These are phyloP conservation scores for Pseudomyrmex cubaensis DNA, from an alignment of 1,140 invertebrate species.

Conservation along the genomic window DNA sequence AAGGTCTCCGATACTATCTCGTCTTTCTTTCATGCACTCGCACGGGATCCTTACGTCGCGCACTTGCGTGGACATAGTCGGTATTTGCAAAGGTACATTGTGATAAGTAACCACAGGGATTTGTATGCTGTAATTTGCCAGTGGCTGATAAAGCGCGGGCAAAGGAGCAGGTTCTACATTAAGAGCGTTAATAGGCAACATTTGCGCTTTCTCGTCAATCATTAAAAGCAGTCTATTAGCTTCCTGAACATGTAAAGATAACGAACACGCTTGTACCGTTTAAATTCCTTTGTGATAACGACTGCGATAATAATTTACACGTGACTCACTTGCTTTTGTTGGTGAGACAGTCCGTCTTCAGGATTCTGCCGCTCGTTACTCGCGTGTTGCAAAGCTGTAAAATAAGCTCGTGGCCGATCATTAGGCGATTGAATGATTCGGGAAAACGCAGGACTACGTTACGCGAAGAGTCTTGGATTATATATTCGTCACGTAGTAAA, in stretches of 20 bases:
- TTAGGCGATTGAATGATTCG: not conserved
- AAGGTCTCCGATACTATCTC: not conserved
- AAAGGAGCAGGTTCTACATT: conserved; percentile 54
- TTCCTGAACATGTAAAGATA: conserved; percentile 55
- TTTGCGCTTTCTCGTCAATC: conserved; percentile 59
- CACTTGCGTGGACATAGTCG: not conserved
- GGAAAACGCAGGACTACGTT: not conserved
- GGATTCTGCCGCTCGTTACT: not conserved
- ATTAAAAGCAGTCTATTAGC: conserved; percentile 62
- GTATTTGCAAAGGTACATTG: conserved; percentile 69
- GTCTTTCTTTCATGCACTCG: not conserved
- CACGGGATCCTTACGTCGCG: not conserved
- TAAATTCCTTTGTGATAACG: not conserved
- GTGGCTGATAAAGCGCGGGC: conserved; percentile 4
- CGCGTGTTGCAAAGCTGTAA: not conserved
- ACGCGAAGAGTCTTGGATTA: not conserved
- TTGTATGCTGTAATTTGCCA: conserved; percentile 72
- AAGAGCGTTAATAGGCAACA: conserved; percentile 41
- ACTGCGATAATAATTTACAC: not conserved
- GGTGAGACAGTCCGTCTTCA: conserved; percentile 1
- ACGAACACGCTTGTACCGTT: not conserved
- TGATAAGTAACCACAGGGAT: conserved; percentile 68
- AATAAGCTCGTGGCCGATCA: not conserved
- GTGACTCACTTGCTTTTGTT: conserved; percentile 16
- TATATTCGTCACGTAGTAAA: not conserved